phyloP scores from a whole-genome alignment of 2,888 invertebrate species.

The Andrena minutula region DNA sequence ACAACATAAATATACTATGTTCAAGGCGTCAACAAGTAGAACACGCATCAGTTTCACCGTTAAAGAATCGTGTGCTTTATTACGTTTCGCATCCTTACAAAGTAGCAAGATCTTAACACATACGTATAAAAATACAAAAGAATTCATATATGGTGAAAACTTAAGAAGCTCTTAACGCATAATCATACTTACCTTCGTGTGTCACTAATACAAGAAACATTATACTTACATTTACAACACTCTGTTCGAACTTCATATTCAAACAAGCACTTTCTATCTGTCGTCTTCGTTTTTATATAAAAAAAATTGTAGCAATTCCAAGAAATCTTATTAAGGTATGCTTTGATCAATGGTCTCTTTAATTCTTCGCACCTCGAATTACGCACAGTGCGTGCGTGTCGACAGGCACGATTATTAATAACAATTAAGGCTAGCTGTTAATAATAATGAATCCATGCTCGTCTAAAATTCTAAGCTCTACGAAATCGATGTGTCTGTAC shows the following conservation, averaged over 20 bases:
- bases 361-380: background rate
- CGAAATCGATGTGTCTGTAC: too few relatives aligned
- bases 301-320: background rate
- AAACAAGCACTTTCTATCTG: conserved; percentile 12
- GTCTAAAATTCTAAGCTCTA: too few relatives aligned
- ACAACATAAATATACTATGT: background rate
- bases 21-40: conserved; percentile 7
- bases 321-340: conserved; percentile 43
- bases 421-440: background rate
- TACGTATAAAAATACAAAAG: background rate
- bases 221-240: conserved; percentile 8
- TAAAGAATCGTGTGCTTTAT: background rate
- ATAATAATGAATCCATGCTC: background rate
- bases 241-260: background rate
- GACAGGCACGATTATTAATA: background rate
- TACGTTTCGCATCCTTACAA: background rate
- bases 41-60: background rate
- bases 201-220: conserved; percentile 3
- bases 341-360: conserved; percentile 37
- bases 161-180: conserved; percentile 15
- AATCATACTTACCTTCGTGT: conserved; percentile 42
- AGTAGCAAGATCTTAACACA: background rate
- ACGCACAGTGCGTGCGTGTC: background rate
- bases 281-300: background rate
- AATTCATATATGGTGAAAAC: background rate